A percentile compares a stretch with the other conserved stretches of the same genome.
phyloP scores from a whole-genome alignment of 2,888 invertebrate species.

The Diarsia dahlii region DNA sequence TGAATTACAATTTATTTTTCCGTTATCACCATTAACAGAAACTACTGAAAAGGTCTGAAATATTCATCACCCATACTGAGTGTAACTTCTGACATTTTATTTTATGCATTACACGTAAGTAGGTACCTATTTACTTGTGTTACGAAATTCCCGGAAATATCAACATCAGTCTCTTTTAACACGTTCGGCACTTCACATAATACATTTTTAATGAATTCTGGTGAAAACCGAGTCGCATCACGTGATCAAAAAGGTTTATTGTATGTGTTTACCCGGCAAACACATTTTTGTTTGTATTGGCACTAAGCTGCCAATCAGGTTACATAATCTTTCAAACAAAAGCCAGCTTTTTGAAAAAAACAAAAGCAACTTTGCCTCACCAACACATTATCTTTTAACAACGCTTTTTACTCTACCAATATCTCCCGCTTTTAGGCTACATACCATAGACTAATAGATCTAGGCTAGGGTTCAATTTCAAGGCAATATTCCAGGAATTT shows the following conservation, averaged over 20 bases:
- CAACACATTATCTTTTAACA: constrained; percentile 5
- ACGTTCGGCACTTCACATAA: not conserved
- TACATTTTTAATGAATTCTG: not conserved
- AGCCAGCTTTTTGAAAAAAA: not conserved
- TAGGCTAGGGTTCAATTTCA: constrained; percentile 52
- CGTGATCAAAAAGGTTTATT: not conserved
- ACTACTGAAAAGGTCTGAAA: not conserved
- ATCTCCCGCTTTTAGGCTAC: constrained; percentile 1
- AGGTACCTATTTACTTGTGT: not conserved
- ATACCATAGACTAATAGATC: constrained; percentile 25
- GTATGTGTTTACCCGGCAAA: not conserved
- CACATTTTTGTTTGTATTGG: not conserved
- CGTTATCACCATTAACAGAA: not conserved
- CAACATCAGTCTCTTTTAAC: not conserved
- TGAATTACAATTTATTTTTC: too few relatives aligned
- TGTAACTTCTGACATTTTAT: constrained; percentile 6
- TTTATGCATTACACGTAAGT: not conserved
- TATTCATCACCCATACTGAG: not conserved
- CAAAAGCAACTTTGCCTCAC: not conserved
- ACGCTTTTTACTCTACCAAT: not conserved
- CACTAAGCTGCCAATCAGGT: not conserved
- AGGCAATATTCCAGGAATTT: constrained; percentile 49
- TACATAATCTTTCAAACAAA: not conserved
- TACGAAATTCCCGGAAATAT: not conserved
- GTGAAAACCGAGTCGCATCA: not conserved